Base-by-base conservation (phyloP, 2,113 vertebrate genomes). In the Speoplatyrhinus poulsoni region DNA sequence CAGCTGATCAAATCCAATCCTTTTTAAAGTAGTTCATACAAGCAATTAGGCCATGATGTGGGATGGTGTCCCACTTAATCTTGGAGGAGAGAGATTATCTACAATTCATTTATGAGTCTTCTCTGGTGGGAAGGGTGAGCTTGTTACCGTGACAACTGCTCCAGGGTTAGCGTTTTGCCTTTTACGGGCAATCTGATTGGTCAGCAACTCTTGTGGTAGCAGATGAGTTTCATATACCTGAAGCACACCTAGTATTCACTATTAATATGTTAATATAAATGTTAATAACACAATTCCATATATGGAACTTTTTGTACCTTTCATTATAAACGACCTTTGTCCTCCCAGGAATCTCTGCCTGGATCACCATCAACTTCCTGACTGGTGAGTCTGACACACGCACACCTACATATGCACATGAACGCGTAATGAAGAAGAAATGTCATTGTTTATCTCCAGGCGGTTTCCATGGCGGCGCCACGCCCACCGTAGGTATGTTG, bases 341-440 rank as follows among this genome's bases (percentile, higher is more conserved):
- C 49, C 57, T 83, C 74, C 15, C 85, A 99, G 97, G 97, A 17
- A 93, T 98, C 79, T 96, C 95, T 16, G 95, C 96, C 0, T 99
- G 97, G 97, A 96, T 98, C 87, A 99, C 97, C 0, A 75, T 98
- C 79, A 99, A 98, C 88, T 97, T 98, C 92, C 92, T 99, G 79
- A 94, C 91, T 82, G 96, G 97, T 97, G 46, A 89, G 81, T 0
- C 3, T 15, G 49, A 7, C 36, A 26, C 19, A 16, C 32, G 36
- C 41, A 33, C 33, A 54, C 3, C n/a, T 26, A 10, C 26, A 62
- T 2, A 52, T 11, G 49, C 49, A 52, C 13, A 41, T 41, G 4
- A 41, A 41, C 7, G 36, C 7, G 36, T 41, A 41, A 8, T 41
- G 7, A 5, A 6, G 36, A 41, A 41, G 5, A 41, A 41, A 41